A percentile compares a stretch with the other conserved stretches of the same genome.
Conservation (phyloP, 2,113 vertebrate genomes). For the Theristicus caerulescens region DNA sequence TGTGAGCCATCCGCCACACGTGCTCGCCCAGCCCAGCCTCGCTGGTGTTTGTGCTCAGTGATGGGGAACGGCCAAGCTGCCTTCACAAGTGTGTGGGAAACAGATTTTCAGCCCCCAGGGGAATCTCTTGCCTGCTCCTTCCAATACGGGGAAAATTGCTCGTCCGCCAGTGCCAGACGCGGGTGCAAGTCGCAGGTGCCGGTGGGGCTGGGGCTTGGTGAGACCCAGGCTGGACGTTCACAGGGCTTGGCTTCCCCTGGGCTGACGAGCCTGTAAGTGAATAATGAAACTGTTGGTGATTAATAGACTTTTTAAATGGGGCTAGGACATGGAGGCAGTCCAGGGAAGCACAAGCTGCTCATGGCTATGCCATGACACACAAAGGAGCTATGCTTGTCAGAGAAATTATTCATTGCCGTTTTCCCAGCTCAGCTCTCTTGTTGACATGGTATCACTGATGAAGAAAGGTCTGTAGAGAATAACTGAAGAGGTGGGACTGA, state of each 20-base stretch:
- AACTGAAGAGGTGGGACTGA: not conserved
- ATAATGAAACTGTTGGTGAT: not conserved
- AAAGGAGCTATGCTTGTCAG: not conserved
- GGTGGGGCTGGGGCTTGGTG: not conserved
- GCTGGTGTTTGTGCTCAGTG: fast-evolving
- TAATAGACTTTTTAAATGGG: not conserved
- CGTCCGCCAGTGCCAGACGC: fast-evolving
- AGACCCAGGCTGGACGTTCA: not conserved
- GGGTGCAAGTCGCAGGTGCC: fast-evolving
- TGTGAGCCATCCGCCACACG: fast-evolving
- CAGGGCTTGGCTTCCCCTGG: not conserved
- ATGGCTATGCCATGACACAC: not conserved
- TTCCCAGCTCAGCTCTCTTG: not conserved
- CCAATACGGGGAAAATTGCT: not conserved
- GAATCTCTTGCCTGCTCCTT: not conserved
- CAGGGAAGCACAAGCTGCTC: not conserved
- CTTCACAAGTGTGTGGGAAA: not conserved
- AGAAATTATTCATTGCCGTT: not conserved
- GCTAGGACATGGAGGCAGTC: not conserved
- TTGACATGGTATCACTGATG: not conserved
- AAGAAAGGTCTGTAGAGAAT: not conserved
- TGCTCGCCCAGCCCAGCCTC: not conserved
- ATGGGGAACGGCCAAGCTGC: not conserved
- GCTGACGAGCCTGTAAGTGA: not conserved
- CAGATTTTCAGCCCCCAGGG: not conserved